phyloP scores from a whole-genome alignment of 2,797 vertebrate genomes.

The Sternarchorhynchus goeldii region DNA sequence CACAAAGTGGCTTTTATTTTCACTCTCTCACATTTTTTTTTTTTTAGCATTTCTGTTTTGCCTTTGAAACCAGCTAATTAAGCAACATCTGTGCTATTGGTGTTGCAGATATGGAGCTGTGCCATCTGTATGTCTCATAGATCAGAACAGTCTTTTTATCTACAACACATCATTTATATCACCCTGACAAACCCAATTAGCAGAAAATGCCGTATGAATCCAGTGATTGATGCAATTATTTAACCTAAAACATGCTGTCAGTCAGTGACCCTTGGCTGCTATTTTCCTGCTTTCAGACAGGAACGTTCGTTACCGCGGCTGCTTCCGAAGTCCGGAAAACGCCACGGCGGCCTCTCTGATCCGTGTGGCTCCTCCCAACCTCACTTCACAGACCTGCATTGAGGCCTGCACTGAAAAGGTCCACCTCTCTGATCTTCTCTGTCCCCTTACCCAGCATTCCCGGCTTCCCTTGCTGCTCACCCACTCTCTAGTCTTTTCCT shows the following conservation, averaged over 20 bases:
- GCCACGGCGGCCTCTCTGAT: slow-evolving; percentile 78
- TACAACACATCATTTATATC: too few species aligned
- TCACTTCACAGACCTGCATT: slow-evolving; percentile 89
- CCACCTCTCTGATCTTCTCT: slow-evolving; percentile 4
- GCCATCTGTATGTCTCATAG: not conserved
- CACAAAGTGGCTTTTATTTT: too few species aligned
- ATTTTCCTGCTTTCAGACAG: slow-evolving; percentile 69
- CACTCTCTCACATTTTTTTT: too few species aligned
- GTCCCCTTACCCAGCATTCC: not conserved
- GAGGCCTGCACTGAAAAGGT: slow-evolving; percentile 86
- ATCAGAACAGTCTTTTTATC: too few species aligned
- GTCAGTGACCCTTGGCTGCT: not conserved
- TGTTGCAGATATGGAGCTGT: slow-evolving; percentile 10
- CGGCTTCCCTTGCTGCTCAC: not conserved
- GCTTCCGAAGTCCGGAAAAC: slow-evolving; percentile 84
- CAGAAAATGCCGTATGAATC: slow-evolving; percentile 9
- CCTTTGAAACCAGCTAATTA: not conserved
- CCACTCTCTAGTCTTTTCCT: not conserved
- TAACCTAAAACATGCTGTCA: not conserved
- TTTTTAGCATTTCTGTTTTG: not conserved
- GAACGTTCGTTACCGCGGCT: slow-evolving; percentile 88
- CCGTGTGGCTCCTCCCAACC: slow-evolving; percentile 79
- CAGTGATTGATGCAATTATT: not conserved
- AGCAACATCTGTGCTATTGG: not conserved
- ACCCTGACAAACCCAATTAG: not conserved